Evolutionary conservation across 2,113 vertebrate species (phyloP), one percentile per base, ranked within the genome.

Genomic region (Platysteira castanea): DNA sequence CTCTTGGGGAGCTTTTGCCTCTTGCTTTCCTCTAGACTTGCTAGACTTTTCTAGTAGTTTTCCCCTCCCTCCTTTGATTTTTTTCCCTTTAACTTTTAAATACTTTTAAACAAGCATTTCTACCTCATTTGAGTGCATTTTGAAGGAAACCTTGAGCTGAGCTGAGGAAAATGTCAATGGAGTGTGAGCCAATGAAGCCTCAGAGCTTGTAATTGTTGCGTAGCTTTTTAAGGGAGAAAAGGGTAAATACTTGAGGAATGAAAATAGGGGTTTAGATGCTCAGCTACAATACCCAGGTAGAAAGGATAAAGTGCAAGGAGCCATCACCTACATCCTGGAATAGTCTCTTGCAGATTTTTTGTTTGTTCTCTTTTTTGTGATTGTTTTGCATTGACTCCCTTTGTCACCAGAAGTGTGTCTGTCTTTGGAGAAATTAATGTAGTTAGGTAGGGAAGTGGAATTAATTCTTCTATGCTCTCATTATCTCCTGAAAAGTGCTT

Each of bases 41-140:
- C 24, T n/a, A 24, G n/a, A 49, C 6, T 53, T 83, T 47, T n/a
- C 21, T 49, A 10, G 33, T 57, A 44, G 47, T n/a, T 28, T 57
- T 71, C 1, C 3, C 2, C 1, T 35, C 7, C 4, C 3, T 3
- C 2, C 24, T 53, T 67, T 41, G 4, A 21, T 59, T 71, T 37
- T 27, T 31, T n/a, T 39, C 7, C 13, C 27, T 1, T 7, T 28
- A 2, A 28, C 39, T 64, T 68, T 65, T 4, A 44, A 76, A 19
- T 57, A 28, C 5, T 31, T 44, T 6, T 5, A 0, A 10, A 42
- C 63, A 41, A 59, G 5, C n/a, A 14, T 71, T 90, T 68, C 57
- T 59, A 5, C 13, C 4, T n/a, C 7, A 21, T 71, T 61, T 71
- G 47, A 37, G 26, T 46, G 18, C 13, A 4, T 63, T 71, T 20